These are phyloP conservation scores for Myotis davidii DNA, from an alignment of 2,113 vertebrate species.

Conservation along the genomic window DNA sequence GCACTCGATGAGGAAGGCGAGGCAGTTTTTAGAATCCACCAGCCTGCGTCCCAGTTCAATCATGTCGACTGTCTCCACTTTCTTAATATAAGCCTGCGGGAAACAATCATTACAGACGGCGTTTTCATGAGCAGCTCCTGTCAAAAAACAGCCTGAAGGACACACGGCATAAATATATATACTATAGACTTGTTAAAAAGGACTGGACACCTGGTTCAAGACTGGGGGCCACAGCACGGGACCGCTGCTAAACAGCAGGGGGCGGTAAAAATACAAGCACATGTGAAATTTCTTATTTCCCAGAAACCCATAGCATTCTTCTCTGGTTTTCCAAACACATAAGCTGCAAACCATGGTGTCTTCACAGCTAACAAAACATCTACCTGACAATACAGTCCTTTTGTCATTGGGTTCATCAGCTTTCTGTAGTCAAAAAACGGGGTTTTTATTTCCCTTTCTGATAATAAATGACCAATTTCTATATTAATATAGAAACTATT, in stretches of 20 bases:
- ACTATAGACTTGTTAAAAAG: background rate
- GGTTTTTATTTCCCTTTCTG: background rate
- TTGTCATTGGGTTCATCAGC: background rate
- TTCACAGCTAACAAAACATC: background rate
- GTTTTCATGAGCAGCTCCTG: background rate
- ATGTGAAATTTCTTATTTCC: no score
- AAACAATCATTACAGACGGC: background rate
- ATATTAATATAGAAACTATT: background rate
- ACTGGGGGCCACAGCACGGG: background rate
- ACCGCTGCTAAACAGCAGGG: no score
- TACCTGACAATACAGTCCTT: background rate
- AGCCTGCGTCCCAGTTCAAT: constrained; percentile 85
- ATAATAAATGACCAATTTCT: background rate
- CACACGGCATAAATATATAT: background rate
- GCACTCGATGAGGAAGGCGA: constrained; percentile 89
- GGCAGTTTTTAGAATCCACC: constrained; percentile 83
- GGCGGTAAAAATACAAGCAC: background rate
- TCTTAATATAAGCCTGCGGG: constrained; percentile 85
- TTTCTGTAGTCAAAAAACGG: background rate
- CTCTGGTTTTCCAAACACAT: background rate
- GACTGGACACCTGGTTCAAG: background rate
- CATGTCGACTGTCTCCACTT: constrained; percentile 86
- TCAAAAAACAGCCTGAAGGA: background rate
- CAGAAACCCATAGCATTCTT: no score
- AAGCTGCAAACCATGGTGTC: background rate